These are phyloP conservation scores for Heliconius sara DNA, from an alignment of 2,888 invertebrate species.

Conservation along the genomic window DNA sequence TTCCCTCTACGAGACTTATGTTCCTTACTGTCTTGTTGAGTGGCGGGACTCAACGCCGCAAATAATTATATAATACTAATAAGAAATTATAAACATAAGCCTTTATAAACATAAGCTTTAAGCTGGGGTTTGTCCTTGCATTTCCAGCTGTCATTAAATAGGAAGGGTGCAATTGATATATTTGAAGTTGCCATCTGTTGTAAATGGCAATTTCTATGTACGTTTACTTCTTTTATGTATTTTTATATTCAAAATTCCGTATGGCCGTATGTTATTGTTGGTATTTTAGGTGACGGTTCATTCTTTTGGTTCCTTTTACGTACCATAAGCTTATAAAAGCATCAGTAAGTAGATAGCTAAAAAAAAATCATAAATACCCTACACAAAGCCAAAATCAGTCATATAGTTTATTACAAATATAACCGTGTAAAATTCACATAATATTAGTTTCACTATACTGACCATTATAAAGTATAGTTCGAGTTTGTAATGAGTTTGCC, in stretches of 20 bases:
- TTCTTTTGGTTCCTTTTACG: background rate
- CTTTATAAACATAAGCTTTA: background rate
- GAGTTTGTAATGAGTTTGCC: conserved; percentile 30
- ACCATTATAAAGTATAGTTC: conserved; percentile 18
- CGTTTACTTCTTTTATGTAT: background rate
- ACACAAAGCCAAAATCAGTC: background rate
- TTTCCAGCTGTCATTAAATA: conserved; percentile 15
- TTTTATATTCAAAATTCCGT: background rate
- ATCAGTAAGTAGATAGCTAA: too few species aligned
- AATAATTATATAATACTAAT: background rate
- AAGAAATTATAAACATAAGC: background rate
- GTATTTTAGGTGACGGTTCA: background rate
- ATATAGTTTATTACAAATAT: background rate
- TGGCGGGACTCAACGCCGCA: too few species aligned
- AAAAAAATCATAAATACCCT: background rate
- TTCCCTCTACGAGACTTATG: too few species aligned
- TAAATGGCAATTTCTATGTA: conserved; percentile 7
- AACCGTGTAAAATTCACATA: background rate
- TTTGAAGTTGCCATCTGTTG: conserved; percentile 12
- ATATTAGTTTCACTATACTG: conserved; percentile 4
- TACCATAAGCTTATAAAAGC: background rate
- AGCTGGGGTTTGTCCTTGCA: conserved; percentile 5
- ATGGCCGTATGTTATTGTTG: too few species aligned
- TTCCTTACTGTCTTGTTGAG: too few species aligned
- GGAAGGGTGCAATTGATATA: conserved; percentile 21